Conservation (phyloP, 1,140 invertebrate species). For the Pseudomyrmex cubaensis region DNA sequence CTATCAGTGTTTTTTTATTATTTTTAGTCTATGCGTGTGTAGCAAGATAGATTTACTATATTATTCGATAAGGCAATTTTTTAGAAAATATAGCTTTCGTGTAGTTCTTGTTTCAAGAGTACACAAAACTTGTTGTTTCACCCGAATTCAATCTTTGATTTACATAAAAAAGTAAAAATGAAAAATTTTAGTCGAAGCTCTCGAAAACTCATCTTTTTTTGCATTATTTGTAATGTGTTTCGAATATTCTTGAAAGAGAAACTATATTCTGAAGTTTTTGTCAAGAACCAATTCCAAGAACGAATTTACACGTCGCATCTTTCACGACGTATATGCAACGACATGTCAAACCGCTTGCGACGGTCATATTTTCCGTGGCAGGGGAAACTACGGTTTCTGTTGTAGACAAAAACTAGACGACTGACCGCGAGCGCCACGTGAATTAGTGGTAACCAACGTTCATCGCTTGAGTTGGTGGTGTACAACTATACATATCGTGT, state of each 20-base stretch:
- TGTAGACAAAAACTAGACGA: conserved; percentile 47
- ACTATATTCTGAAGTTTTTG: neutral
- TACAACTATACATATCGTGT: neutral
- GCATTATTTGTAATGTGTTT: neutral
- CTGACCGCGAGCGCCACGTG: conserved; percentile 30
- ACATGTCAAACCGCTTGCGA: neutral
- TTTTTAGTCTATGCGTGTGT: conserved; percentile 8
- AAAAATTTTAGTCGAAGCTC: neutral
- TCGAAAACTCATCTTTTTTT: neutral
- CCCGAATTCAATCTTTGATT: neutral
- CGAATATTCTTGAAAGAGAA: neutral
- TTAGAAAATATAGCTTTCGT: neutral
- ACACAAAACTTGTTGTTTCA: neutral
- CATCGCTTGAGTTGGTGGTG: conserved; percentile 14
- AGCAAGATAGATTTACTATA: neutral
- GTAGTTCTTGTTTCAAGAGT: neutral
- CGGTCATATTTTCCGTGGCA: neutral
- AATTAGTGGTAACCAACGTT: conserved; percentile 56
- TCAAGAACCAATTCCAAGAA: neutral
- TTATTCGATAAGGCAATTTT: conserved; percentile 7
- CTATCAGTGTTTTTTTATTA: conserved; percentile 32
- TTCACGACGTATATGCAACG: neutral
- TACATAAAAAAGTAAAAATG: neutral
- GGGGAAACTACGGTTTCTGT: conserved; percentile 9
- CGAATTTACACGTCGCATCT: conserved; percentile 4